These are phyloP conservation scores for Athene noctua DNA, from an alignment of 2,113 vertebrate species.

Conservation along the genomic window DNA sequence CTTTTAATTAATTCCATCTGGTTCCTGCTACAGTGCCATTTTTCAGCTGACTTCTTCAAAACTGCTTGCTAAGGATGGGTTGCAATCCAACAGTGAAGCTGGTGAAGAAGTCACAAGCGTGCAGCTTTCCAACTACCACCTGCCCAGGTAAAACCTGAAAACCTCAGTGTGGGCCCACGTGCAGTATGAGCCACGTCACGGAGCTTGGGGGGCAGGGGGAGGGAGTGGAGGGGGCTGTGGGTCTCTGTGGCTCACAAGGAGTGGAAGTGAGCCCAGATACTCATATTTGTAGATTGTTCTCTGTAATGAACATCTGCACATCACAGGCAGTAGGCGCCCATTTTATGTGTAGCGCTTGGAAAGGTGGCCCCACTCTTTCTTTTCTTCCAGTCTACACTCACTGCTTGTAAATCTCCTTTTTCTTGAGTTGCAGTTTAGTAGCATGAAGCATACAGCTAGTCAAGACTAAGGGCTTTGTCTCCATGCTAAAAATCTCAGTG, in stretches of 20 bases:
- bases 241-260: not conserved
- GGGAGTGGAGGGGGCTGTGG: not conserved
- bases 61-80: not conserved
- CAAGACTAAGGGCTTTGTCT: not conserved
- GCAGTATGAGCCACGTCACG: not conserved
- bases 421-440: not conserved
- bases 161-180: accelerated
- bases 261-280: not conserved
- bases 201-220: not conserved
- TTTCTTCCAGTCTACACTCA: not conserved
- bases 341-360: accelerated
- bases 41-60: not conserved
- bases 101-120: not conserved
- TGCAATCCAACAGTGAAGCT: not conserved
- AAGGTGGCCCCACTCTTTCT: not conserved
- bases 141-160: not conserved
- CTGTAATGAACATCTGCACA: not conserved
- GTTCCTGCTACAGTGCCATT: not conserved
- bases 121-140: not conserved
- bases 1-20: not conserved
- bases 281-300: not conserved
- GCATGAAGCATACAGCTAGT: not conserved
- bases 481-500: not conserved
- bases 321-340: accelerated
- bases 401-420: not conserved